phyloP scores from a whole-genome alignment of 2,888 invertebrate genomes.

The Amiota mariae region DNA sequence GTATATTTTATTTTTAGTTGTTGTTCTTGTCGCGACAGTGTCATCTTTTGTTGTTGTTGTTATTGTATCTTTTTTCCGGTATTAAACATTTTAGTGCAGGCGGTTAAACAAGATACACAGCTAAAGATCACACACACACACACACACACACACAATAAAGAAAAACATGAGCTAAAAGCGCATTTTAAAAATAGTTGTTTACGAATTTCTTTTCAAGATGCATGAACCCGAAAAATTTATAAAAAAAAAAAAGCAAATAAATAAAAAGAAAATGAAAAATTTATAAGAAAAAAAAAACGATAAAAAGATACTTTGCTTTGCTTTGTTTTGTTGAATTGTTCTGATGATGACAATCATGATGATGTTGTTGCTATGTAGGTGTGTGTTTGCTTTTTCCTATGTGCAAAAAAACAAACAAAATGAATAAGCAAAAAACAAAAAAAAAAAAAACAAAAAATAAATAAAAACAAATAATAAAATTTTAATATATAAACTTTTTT shows the following conservation, averaged over 20 bases:
- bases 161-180: slow-evolving; percentile 54
- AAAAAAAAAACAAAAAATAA: slow-evolving; percentile 49
- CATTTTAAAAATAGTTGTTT: slow-evolving; percentile 64
- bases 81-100: slow-evolving; percentile 44
- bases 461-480: slow-evolving; percentile 51
- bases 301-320: neutral
- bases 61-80: slow-evolving; percentile 57
- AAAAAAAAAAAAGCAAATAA: slow-evolving; percentile 24
- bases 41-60: slow-evolving; percentile 23
- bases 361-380: slow-evolving; percentile 36
- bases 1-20: neutral
- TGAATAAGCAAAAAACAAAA: slow-evolving; percentile 39
- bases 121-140: slow-evolving; percentile 1
- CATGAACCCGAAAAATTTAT: slow-evolving; percentile 32
- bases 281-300: neutral
- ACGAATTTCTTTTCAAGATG: slow-evolving; percentile 46
- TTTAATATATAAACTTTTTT: slow-evolving; percentile 36
- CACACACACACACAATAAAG: slow-evolving; percentile 31
- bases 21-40: neutral
- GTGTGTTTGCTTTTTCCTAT: slow-evolving; percentile 50
- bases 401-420: slow-evolving; percentile 35
- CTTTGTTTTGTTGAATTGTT: too few species aligned
- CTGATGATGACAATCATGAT: neutral
- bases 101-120: slow-evolving; percentile 42
- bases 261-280: slow-evolving; percentile 36